Conservation (phyloP, 2,888 invertebrate species). For the Plemyria rubiginata region DNA sequence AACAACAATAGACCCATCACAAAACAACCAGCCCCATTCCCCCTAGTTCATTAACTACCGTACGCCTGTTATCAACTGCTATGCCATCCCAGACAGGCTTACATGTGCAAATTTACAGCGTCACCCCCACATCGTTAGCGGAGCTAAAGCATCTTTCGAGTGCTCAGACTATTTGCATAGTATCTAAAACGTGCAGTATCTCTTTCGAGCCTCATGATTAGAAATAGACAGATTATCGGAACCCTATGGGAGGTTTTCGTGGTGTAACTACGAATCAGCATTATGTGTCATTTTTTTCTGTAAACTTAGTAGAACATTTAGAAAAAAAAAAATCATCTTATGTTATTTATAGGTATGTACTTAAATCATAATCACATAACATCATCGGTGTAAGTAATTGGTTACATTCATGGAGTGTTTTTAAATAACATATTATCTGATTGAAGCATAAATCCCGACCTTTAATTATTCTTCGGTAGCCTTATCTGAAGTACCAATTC, state of each 20-base stretch:
- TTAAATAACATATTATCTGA: too few species aligned
- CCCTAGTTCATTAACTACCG: slow-evolving; percentile 30
- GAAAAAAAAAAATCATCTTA: neutral
- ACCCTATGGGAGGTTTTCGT: slow-evolving; percentile 14
- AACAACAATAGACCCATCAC: slow-evolving; percentile 13
- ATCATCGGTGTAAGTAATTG: too few species aligned
- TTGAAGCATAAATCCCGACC: too few species aligned
- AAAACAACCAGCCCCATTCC: slow-evolving; percentile 17
- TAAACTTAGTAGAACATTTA: neutral
- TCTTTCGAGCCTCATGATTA: slow-evolving; percentile 21
- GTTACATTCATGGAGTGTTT: too few species aligned
- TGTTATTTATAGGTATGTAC: too few species aligned
- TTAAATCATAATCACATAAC: too few species aligned
- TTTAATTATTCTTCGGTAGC: too few species aligned
- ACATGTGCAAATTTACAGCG: slow-evolving; percentile 46
- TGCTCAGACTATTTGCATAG: slow-evolving; percentile 57
- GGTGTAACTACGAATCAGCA: slow-evolving; percentile 1
- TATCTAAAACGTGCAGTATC: slow-evolving; percentile 37
- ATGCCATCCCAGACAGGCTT: slow-evolving; percentile 33
- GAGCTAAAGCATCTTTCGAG: slow-evolving; percentile 56
- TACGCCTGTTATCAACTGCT: slow-evolving; percentile 23
- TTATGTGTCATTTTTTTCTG: neutral
- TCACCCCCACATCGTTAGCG: slow-evolving; percentile 61
- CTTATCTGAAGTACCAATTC: slow-evolving; percentile 2
- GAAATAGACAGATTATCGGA: slow-evolving; percentile 21